Base-by-base conservation (phyloP, 1,140 invertebrate species). In the Scaptomyza pallida region DNA sequence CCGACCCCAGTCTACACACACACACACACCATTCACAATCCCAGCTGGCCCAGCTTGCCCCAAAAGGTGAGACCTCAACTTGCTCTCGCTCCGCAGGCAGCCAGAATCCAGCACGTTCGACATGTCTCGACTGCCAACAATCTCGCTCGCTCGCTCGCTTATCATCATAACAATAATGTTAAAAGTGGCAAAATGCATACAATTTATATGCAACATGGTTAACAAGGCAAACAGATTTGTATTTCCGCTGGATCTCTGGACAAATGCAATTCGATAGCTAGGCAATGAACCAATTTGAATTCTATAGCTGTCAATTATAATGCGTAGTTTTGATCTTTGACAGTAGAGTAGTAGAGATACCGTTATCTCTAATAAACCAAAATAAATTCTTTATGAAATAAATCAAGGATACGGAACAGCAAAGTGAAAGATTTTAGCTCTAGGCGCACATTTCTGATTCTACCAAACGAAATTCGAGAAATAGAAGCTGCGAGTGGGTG, bases 101-200 rank as follows among this genome's bases (percentile, higher is more conserved):
- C 33, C 57, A 13, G n/a, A 30, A 17, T 60, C 17, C 51, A 76
- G 60, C 48, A 70, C 57, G 55, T 56, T 56, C 62, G 62, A 68
- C 75, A 62, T 65, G 71, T 26, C n/a, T 60, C 65, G 47, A 37
- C 63, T 17, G 57, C 35, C 35, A 73, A 63, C 79, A 64, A 47
- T 78, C n/a, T n/a, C n/a, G n/a, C n/a, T n/a, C n/a, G n/a, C n/a
- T n/a, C 70, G 80, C 77, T 75, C 82, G 72, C 79, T 89, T 83
- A 90, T 90, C 88, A 90, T 88, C 85, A 88, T 90, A 90, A 90
- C 88, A 90, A 90, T 90, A 90, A 90, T 88, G 88, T 88, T 90
- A 88, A 90, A 90, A 89, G 88, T 90, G 88, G 82, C 88, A 90
- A 90, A 89, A 88, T 78, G 62, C 79, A 88, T 80, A 74, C 78